Percentiles rank a stretch among this genome's conserved stretches.
These are phyloP conservation scores for Tribolium madens DNA, from an alignment of 1,140 invertebrate species.

Conservation along the genomic window DNA sequence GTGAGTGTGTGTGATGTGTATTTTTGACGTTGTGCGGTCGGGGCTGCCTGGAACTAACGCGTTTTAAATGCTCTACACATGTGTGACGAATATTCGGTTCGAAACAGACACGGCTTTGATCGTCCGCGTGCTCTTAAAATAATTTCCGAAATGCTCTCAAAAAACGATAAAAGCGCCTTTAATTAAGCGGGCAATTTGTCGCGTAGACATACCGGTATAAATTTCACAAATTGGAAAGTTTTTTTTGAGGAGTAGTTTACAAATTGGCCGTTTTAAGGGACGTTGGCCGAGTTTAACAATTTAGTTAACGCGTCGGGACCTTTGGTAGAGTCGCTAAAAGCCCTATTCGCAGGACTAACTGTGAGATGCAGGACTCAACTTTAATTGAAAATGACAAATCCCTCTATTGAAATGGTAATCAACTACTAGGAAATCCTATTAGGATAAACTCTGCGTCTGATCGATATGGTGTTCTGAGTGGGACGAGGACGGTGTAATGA, in stretches of 20 bases:
- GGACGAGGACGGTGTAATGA: constrained; percentile 48
- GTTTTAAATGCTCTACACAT: constrained; percentile 52
- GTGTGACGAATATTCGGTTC: constrained; percentile 48
- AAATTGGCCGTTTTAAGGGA: neutral
- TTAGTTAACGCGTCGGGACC: constrained; percentile 33
- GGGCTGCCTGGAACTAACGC: constrained; percentile 47
- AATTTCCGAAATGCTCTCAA: constrained; percentile 23
- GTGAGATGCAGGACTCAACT: constrained; percentile 66
- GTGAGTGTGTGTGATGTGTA: constrained; percentile 30
- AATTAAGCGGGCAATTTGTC: constrained; percentile 17
- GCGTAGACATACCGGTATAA: neutral
- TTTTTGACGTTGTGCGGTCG: constrained; percentile 48
- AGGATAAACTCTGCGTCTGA: constrained; percentile 65
- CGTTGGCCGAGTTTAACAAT: constrained; percentile 15
- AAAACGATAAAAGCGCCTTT: too few relatives aligned
- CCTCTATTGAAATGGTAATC: constrained; percentile 68
- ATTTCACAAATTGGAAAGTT: too few relatives aligned
- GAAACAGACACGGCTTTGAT: constrained; percentile 45
- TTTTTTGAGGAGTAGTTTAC: neutral
- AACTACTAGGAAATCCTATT: constrained; percentile 68
- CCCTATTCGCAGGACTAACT: constrained; percentile 45
- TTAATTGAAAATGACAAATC: constrained; percentile 68
- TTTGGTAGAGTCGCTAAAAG: constrained; percentile 45
- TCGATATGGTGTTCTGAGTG: constrained; percentile 59
- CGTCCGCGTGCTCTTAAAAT: constrained; percentile 38